phyloP scores from a whole-genome alignment of 2,888 invertebrate genomes.

The Apodemia zela region DNA sequence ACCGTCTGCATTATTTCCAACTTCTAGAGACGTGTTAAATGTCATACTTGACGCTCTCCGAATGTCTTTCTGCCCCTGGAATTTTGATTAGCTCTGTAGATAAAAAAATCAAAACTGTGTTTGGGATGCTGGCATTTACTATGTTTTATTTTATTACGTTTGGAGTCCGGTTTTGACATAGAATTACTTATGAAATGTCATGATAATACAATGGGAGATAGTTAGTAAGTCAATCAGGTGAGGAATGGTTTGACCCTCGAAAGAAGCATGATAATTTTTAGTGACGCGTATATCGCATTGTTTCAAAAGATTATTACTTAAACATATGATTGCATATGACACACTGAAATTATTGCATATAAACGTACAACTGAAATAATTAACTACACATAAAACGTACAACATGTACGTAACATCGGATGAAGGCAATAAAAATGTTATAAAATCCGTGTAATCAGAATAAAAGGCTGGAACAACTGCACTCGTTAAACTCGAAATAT shows the following conservation, averaged over 20 bases:
- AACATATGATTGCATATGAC: too few relatives aligned
- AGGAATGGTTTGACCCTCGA: background rate
- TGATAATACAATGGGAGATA: background rate
- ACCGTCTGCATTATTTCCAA: conserved; percentile 35
- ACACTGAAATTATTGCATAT: background rate
- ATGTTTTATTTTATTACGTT: conserved; percentile 3
- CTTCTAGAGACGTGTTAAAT: conserved; percentile 25
- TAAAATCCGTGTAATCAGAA: background rate
- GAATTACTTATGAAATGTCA: background rate
- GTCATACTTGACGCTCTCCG: background rate
- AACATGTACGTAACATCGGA: too few relatives aligned
- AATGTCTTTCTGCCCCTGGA: conserved; percentile 12
- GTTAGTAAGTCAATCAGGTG: background rate
- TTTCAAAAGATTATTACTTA: background rate
- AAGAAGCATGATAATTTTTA: background rate
- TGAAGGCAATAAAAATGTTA: too few relatives aligned
- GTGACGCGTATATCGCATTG: background rate
- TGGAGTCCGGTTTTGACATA: background rate
- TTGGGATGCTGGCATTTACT: conserved; percentile 5
- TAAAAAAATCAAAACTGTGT: background rate
- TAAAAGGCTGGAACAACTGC: background rate
- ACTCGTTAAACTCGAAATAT: background rate
- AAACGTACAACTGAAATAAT: background rate
- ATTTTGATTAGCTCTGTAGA: conserved; percentile 20
- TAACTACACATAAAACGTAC: background rate